Evolutionary conservation across 1,140 invertebrate genomes (phyloP).

Genomic region (Drosophila busckii): DNA sequence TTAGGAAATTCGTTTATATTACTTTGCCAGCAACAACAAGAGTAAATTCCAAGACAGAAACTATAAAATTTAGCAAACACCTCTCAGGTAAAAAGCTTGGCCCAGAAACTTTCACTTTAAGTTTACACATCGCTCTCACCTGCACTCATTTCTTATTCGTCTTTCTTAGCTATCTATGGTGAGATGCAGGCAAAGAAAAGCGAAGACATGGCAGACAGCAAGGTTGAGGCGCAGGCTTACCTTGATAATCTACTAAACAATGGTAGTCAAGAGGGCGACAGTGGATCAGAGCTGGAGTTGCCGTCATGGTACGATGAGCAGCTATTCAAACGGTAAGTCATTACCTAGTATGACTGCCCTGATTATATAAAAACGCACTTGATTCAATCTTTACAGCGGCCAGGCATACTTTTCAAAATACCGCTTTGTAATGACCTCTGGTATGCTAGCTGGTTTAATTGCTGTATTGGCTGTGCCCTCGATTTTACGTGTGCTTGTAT

Average conservation of each 20-base stretch:
- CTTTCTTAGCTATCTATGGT: conserved; percentile 28
- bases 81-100: background rate
- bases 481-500: conserved; percentile 83
- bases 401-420: conserved; percentile 83
- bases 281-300: conserved; percentile 68
- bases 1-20: background rate
- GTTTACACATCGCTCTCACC: background rate
- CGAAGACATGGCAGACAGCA: conserved; percentile 17
- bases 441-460: conserved; percentile 83
- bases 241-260: conserved; percentile 54
- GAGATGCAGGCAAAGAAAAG: conserved; percentile 30
- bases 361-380: background rate
- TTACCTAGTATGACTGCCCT: background rate
- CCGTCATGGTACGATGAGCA: conserved; percentile 82
- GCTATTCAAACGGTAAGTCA: conserved; percentile 80
- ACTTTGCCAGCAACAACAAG: background rate
- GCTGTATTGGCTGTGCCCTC: conserved; percentile 83
- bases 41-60: too few species aligned
- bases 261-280: conserved; percentile 66
- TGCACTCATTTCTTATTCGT: background rate
- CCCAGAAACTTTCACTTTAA: conserved; percentile 22
- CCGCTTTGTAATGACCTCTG: conserved; percentile 81
- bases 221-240: conserved; percentile 30
- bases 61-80: too few species aligned
- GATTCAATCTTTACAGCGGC: conserved; percentile 79